Evolutionary conservation across 2,888 invertebrate species (phyloP), one percentile per base, ranked within the genome.

Genomic region (Candidula unifasciata): DNA sequence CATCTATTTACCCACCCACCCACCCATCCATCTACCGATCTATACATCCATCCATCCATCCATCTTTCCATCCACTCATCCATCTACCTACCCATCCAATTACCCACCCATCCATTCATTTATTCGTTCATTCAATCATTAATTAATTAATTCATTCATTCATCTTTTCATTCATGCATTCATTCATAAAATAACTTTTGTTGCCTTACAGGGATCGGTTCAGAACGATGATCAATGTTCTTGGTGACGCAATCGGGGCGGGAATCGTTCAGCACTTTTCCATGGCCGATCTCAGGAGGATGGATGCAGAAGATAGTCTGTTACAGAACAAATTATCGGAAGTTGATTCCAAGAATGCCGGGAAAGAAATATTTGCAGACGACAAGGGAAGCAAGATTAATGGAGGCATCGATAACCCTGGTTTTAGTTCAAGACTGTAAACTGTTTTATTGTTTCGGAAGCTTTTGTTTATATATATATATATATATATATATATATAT

Each of bases 211-310:
- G 92, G 73, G 94, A 94, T 87, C 92, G 92, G 96, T 97, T 91
- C 96, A 97, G 91, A 96, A 95, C 95, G 0, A 91, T 94, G 33
- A 94, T 98, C 91, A 99, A 99, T 94, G 98, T 99, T 66, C 96
- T 98, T 94, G 98, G 98, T 90, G 99, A 99, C 93, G 97, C 97
- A 3, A 94, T 98, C 86, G 98, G 98, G 69, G 97, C 98, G 74
- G 97, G 97, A 85, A 96, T 99, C 78, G 98, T 99, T 35, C 96
- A 97, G 90, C 96, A 96, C 89, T 94, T 97, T 60, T 90, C 89
- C 33, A 84, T 76, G 69, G 87, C 85, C 24, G 89, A 89, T 68
- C 68, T 88, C 16, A 60, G 76, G 27, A 81, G 86, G 27, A 87
- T 88, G 88, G 88, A 88, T 71, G 77, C 76, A 3, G 82, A 82